Conservation (phyloP, 1,140 invertebrate genomes). For the Vollenhovia emeryi region DNA sequence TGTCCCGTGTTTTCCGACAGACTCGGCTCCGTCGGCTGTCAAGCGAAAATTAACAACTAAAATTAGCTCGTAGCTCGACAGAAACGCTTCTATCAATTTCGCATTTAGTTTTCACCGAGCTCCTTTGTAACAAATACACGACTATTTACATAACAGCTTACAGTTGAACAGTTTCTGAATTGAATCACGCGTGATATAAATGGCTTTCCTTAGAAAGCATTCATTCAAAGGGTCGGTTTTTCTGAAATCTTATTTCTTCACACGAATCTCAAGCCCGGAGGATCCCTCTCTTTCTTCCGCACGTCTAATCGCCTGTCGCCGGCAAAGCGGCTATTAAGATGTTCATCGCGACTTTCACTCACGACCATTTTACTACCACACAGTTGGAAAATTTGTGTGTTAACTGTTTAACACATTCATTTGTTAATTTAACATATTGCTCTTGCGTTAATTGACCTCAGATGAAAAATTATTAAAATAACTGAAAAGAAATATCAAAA, state of each 20-base stretch:
- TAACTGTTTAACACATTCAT: too few species aligned
- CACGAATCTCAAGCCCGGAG: not conserved
- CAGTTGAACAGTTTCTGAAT: not conserved
- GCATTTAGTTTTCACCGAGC: not conserved
- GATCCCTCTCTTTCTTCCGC: not conserved
- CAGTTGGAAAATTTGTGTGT: too few species aligned
- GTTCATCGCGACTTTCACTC: conserved; percentile 40
- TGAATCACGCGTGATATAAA: not conserved
- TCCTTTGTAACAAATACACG: not conserved
- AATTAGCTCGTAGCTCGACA: not conserved
- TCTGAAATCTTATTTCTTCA: conserved; percentile 18
- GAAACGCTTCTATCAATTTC: not conserved
- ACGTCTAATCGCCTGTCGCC: not conserved
- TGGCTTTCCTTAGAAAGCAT: not conserved
- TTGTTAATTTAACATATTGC: too few species aligned
- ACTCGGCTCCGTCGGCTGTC: not conserved
- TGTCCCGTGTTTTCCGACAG: not conserved
- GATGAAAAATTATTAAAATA: too few species aligned
- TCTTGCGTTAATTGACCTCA: too few species aligned
- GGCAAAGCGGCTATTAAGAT: conserved; percentile 13
- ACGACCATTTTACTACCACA: conserved; percentile 6
- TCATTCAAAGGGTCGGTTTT: not conserved
- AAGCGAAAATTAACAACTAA: not conserved
- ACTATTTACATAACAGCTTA: not conserved
- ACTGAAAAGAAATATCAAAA: too few species aligned